Conservation (phyloP, 2,113 vertebrate genomes). For the Dasypus novemcinctus region DNA sequence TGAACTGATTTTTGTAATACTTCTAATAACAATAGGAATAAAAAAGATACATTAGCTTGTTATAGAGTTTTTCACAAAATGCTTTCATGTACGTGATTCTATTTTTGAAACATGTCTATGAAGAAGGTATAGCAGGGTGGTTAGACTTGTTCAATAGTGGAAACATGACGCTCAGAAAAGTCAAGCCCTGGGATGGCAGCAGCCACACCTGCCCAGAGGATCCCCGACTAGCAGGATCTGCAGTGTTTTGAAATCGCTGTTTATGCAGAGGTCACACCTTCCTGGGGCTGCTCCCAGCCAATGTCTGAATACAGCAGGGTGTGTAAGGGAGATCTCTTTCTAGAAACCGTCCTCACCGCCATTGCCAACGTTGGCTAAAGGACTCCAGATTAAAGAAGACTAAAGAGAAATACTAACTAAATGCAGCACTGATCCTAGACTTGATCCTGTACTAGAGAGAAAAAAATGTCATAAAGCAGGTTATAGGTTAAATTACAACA, state of each 20-base stretch:
- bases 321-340: background rate
- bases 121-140: background rate
- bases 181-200: background rate
- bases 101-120: background rate
- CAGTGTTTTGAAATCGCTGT: background rate
- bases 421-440: background rate
- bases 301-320: background rate
- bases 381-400: background rate
- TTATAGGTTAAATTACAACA: background rate
- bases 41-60: no score
- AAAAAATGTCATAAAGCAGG: background rate
- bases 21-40: background rate
- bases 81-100: background rate
- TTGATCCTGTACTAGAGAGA: background rate
- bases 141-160: background rate
- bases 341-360: background rate
- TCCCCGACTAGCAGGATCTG: background rate
- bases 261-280: background rate
- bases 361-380: background rate
- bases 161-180: background rate
- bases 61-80: background rate
- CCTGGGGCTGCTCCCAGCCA: fast-evolving
- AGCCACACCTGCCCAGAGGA: background rate
- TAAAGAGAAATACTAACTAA: background rate
- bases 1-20: background rate